Base-by-base conservation (phyloP, 2,113 vertebrate species). In the Gnathonemus longibarbis region DNA sequence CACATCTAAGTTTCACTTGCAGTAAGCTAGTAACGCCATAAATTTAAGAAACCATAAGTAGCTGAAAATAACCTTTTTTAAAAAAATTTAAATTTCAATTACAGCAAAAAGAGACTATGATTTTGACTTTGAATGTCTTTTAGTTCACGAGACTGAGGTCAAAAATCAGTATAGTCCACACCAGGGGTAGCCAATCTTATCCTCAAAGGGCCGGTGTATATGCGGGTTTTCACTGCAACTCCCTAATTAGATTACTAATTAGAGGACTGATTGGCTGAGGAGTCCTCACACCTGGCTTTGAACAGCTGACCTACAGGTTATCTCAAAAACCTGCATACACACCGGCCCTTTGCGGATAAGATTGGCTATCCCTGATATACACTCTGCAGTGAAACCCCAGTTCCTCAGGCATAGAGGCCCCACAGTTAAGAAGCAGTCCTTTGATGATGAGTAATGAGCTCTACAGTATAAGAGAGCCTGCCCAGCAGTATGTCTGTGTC, bases 41-140 rank as follows among this genome's bases (percentile, higher is more conserved):
- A 21, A 84, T 46, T 42, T 86, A 15, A 86, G 91, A 17, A 85
- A 90, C 87, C 90, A 35, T 53, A 53, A 7, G 70, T 2, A 35
- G 42, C 74, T 66, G 89, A 80, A 91, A 91, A 91, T 17, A 45
- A 87, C 10, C 62, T 39, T 39, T 39, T 39, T 39, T 39, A 2
- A 39, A 39, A 39, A 39, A 39, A 0, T 2, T 39, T 39, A 2
- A 39, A 85, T 17, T 31, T 4, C 13, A 77, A 31, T 50, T 53
- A 87, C 8, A 53, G 45, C 13, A 88, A 39, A 42, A 48, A 62
- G 19, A 21, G 56, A 13, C 85, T 39, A 89, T 45, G 48, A 70
- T 66, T 39, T 35, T 17, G 21, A 46, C 46, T 74, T 46, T 3
- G 31, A 21, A 35, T 3, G 52, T 70, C 53, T 46, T 45, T 84